Base-by-base conservation (phyloP, 2,797 vertebrate species). In the Microhierax caerulescens region DNA sequence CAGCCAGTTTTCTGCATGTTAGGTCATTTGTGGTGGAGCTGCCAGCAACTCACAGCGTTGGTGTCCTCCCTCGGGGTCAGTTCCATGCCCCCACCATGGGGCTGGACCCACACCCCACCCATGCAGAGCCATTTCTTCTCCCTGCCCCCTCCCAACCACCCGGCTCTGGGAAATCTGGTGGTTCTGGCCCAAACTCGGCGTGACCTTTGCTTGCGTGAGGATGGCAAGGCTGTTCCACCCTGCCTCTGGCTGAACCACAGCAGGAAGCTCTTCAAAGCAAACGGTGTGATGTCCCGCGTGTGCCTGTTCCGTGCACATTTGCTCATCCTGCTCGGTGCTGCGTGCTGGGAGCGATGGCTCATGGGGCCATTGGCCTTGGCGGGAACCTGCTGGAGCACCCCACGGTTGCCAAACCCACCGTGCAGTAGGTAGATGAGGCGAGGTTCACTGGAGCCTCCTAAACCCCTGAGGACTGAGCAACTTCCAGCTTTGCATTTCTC, bases 201-300 rank as follows among this genome's bases (percentile, higher is more conserved):
- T 74, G 68, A 67, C 30, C 21, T 63, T 25, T 21, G 36, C 78
- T 87, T 70, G 32, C 0, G 2, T 50, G 37, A 56, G 39, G 57
- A 34, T 32, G 22, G 51, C 28, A 28, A 39, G 39, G 53, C 34
- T 45, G 32, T 63, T 69, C 43, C 68, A 32, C 18, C 47, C 30
- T 22, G 50, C 80, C 76, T 23, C 80, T 77, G 0, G 1, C 36
- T 7, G 60, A 88, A 81, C 48, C 37, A n/a, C 43, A 61, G 67
- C 67, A 83, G 72, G 54, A 12, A 68, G 70, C 85, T 73, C 32
- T 37, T 57, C 50, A 48, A 64, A 47, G 43, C 15, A 27, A 72
- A 53, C 5, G 3, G 37, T 0, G 1, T 17, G 43, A 34, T 0
- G 0, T 48, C 27, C 50, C 0, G 1, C 37, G 30, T 67, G 63